phyloP scores from a whole-genome alignment of 2,113 vertebrate species.

The Myotis yumanensis region DNA sequence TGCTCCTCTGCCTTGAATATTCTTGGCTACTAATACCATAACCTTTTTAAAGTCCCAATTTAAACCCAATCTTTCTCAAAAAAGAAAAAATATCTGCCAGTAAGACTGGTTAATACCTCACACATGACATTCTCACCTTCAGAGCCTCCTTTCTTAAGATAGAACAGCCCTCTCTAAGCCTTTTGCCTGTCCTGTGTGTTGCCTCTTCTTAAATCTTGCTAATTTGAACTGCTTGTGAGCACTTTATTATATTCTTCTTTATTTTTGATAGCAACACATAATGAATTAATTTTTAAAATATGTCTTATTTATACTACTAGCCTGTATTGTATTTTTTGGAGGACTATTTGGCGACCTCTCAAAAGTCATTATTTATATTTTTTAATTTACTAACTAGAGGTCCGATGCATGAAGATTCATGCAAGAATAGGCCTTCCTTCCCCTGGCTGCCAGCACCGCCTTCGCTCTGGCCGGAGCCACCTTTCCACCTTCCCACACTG shows the following conservation, averaged over 20 bases:
- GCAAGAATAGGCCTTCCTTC: too few species aligned
- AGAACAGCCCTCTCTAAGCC: background rate
- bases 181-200: background rate
- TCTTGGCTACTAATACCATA: background rate
- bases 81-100: background rate
- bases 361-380: constrained; percentile 15
- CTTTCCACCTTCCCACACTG: too few species aligned
- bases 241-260: background rate
- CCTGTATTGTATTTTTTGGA: background rate
- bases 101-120: background rate
- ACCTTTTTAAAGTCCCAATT: background rate
- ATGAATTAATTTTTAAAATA: background rate
- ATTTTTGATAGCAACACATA: background rate
- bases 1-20: background rate
- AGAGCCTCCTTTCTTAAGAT: background rate
- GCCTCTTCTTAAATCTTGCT: background rate
- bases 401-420: too few species aligned
- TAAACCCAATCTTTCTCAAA: background rate
- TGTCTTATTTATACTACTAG: background rate
- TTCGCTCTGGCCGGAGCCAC: too few species aligned
- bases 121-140: background rate
- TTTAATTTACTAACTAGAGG: background rate
- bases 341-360: background rate
- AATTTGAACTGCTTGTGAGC: background rate
- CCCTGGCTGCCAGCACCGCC: too few species aligned